These are phyloP conservation scores for Luscinia megarhynchos DNA, from an alignment of 2,797 vertebrate species.

Conservation along the genomic window DNA sequence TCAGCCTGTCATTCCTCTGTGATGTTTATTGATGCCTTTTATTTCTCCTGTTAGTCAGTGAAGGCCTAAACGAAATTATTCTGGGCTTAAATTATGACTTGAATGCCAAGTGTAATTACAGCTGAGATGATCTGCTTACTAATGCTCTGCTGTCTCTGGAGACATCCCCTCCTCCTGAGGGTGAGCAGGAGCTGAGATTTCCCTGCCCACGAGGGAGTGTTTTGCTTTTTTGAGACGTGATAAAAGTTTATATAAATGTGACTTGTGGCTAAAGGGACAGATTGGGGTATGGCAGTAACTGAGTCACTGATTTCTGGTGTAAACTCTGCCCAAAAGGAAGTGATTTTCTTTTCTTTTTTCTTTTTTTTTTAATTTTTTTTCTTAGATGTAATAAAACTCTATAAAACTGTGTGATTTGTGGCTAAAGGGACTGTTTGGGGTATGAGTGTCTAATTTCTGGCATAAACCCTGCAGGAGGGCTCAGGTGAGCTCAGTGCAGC, in stretches of 20 bases:
- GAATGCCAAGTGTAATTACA: slow-evolving; percentile 38
- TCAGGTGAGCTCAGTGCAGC: not conserved
- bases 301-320: not conserved
- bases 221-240: not conserved
- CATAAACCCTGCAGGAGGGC: not conserved
- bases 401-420: too few species aligned
- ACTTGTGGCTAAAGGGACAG: not conserved
- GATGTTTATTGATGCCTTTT: not conserved
- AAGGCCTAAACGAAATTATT: slow-evolving; percentile 30
- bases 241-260: not conserved
- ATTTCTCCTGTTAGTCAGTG: not conserved
- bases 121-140: not conserved
- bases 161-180: not conserved
- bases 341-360: not conserved
- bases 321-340: not conserved
- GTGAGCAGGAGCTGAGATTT: not conserved
- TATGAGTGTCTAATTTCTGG: not conserved
- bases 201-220: rapidly evolving
- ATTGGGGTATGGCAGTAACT: not conserved
- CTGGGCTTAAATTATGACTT: not conserved
- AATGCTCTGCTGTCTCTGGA: not conserved
- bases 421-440: not conserved
- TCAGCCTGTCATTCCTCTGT: not conserved
- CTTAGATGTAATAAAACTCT: rapidly evolving
- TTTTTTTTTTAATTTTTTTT: not conserved